These are phyloP conservation scores for Cephalopterus ornatus DNA, from an alignment of 2,113 vertebrate species.

Conservation along the genomic window DNA sequence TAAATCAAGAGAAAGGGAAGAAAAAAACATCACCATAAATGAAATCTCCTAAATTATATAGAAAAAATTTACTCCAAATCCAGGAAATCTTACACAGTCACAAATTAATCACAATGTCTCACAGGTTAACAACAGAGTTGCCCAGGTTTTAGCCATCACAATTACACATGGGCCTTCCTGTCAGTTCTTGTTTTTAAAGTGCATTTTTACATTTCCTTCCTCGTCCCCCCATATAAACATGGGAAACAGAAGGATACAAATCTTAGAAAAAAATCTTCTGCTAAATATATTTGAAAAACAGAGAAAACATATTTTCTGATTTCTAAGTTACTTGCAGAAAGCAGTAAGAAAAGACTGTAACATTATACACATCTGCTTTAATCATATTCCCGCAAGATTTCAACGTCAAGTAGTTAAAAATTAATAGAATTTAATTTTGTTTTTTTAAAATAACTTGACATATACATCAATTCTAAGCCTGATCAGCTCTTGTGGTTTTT, in stretches of 20 bases:
- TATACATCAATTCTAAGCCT: background rate
- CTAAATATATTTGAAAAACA: background rate
- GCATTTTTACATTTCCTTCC: background rate
- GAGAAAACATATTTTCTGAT: background rate
- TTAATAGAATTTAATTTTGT: background rate
- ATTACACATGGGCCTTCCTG: background rate
- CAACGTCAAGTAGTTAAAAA: background rate
- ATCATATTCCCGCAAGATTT: background rate
- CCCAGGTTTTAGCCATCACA: background rate
- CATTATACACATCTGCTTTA: background rate
- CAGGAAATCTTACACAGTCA: background rate
- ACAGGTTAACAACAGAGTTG: background rate
- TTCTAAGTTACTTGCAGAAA: background rate
- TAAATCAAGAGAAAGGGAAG: conserved; percentile 47
- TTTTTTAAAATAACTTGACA: background rate
- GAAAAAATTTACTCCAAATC: background rate
- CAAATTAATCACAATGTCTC: background rate
- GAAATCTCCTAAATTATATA: accelerated
- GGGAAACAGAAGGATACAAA: background rate
- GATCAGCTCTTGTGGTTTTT: background rate
- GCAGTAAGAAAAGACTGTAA: background rate
- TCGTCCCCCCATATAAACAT: background rate
- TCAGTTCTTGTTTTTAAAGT: background rate
- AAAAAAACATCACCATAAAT: background rate
- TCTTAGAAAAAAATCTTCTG: background rate